Base-by-base conservation (phyloP, 2,113 vertebrate genomes). In the Maccullochella peelii region DNA sequence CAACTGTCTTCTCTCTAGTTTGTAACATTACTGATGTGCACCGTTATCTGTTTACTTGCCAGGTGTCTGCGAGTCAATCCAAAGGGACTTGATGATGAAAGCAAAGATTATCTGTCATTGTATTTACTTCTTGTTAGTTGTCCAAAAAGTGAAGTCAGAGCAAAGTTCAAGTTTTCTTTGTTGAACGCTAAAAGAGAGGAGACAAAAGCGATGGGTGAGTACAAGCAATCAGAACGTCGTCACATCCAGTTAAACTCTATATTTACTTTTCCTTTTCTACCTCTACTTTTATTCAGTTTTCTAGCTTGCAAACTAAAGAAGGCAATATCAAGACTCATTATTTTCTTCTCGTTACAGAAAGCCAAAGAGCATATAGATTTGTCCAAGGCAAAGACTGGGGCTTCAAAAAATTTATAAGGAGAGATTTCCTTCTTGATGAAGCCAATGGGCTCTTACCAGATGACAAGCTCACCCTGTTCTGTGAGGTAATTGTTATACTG, bases 281-380 rank as follows among this genome's bases (percentile, higher is more conserved):
- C 11, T 20, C 8, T 3, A 49, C 47, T 36, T 57, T 11, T 33
- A 3, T 70, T 70, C 0, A 12, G 36, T 67, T 61, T 25, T 69
- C n/a, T 16, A 27, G 23, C 33, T 62, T 78, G 2, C 3, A 55
- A 67, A 62, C 10, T n/a, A 49, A 12, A 36, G 1, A 42, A 61
- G 1, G 8, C 7, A 20, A 27, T 38, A 38, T 30, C 23, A 65
- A 30, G 0, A 80, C 40, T 40, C n/a, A 16, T 59, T 68, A 0
- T 73, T 80, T 68, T 21, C 4, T 63, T 80, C 1, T 47, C 47
- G 9, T 83, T 86, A 82, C 94, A 99, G 98, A 99, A 97, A 99
- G 98, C 97, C 98, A 99, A 97, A 98, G 98, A 98, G 98, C 98
- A 0, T 99, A 99, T 96, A 96, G 98, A 90, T 99, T 99, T 96